phyloP scores from a whole-genome alignment of 2,888 invertebrate species.

The Lycaena phlaeas region DNA sequence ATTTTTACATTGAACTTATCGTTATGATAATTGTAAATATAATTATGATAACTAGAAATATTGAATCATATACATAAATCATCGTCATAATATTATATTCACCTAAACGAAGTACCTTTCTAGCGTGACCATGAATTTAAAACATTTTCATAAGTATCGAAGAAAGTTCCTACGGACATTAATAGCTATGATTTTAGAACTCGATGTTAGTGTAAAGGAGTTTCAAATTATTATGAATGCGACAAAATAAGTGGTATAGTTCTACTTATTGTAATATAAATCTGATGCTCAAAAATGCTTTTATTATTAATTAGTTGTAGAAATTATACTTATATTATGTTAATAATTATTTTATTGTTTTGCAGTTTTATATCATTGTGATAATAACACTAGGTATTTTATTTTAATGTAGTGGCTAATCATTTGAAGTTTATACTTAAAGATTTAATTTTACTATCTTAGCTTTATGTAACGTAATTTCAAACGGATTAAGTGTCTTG shows the following conservation, averaged over 20 bases:
- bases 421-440: conserved; percentile 24
- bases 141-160: neutral
- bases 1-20: conserved; percentile 2
- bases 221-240: conserved; percentile 53
- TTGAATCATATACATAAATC: neutral
- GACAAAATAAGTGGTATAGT: conserved; percentile 50
- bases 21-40: conserved; percentile 5
- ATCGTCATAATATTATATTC: neutral
- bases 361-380: conserved; percentile 40
- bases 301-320: conserved; percentile 25
- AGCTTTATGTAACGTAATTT: conserved; percentile 34
- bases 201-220: conserved; percentile 14
- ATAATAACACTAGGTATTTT: conserved; percentile 37
- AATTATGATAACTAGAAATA: conserved; percentile 18
- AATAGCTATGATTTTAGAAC: conserved; percentile 6
- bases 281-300: conserved; percentile 69
- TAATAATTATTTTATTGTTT: conserved; percentile 32
- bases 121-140: neutral
- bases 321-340: conserved; percentile 13
- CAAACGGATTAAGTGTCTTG: conserved; percentile 28
- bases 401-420: conserved; percentile 38
- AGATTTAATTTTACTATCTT: conserved; percentile 30
- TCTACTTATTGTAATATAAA: conserved; percentile 27
- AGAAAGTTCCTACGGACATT: conserved; percentile 8
- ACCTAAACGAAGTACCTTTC: neutral